Percentiles rank a stretch among this genome's conserved stretches.
Conservation (phyloP, 2,888 invertebrate genomes). For the Tiliacea aurago region DNA sequence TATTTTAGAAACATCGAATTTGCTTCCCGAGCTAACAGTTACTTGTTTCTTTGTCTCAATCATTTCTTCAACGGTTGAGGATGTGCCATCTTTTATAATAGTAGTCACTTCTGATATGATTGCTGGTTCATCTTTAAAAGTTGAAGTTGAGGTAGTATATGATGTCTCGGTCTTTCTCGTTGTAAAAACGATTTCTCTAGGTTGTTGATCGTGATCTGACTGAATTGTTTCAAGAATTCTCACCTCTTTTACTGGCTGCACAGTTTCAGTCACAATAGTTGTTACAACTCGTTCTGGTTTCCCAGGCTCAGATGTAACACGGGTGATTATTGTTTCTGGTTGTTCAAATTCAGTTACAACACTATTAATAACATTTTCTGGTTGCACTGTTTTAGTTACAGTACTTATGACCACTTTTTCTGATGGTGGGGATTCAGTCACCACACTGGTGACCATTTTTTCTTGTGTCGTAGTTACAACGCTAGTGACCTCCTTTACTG, state of each 20-base stretch:
- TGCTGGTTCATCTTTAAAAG: conserved; percentile 67
- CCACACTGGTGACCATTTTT: conserved; percentile 47
- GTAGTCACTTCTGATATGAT: conserved; percentile 66
- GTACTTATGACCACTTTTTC: conserved; percentile 42
- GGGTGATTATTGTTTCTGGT: conserved; percentile 34
- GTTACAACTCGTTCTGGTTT: conserved; percentile 40
- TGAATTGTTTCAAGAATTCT: conserved; percentile 54
- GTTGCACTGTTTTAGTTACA: conserved; percentile 8
- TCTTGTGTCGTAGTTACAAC: conserved; percentile 28
- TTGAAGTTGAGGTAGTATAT: conserved; percentile 64
- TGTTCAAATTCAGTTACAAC: conserved; percentile 6
- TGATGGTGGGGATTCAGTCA: conserved; percentile 23
- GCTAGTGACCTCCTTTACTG: conserved; percentile 40
- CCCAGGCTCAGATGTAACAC: conserved; percentile 2
- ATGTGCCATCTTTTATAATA: conserved; percentile 67
- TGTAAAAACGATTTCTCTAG: conserved; percentile 67
- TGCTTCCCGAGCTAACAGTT: conserved; percentile 68
- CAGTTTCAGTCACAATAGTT: conserved; percentile 46
- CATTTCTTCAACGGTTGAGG: conserved; percentile 64
- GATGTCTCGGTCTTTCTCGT: conserved; percentile 75
- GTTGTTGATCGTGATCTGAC: conserved; percentile 50
- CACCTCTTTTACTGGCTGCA: conserved; percentile 60
- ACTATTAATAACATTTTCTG: conserved; percentile 21
- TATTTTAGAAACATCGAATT: conserved; percentile 86
- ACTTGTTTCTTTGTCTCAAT: conserved; percentile 66